Evolutionary conservation across 2,113 vertebrate genomes (phyloP).

Genomic region (Indicator indicator): DNA sequence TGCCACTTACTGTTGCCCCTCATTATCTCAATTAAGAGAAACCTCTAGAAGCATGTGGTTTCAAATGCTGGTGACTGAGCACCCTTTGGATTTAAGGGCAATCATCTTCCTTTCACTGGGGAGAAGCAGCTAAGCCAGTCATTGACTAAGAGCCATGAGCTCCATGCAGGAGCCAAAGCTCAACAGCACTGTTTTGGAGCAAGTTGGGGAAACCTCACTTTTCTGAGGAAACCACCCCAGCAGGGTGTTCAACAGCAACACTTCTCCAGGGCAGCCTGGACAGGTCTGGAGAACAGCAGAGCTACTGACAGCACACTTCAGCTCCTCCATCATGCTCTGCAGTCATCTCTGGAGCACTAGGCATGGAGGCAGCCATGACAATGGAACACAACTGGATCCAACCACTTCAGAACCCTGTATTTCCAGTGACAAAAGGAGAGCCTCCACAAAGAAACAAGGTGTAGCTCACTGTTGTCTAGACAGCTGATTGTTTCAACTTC

Average conservation of each 20-base stretch:
- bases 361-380: not conserved
- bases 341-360: not conserved
- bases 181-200: rapidly evolving
- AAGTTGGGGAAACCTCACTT: rapidly evolving
- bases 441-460: constrained; percentile 26
- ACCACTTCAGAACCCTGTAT: constrained; percentile 10
- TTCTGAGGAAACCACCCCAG: not conserved
- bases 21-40: constrained; percentile 58
- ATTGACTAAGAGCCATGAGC: not conserved
- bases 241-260: not conserved
- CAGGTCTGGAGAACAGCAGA: not conserved
- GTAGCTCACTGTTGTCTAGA: constrained; percentile 56
- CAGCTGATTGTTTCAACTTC: constrained; percentile 41
- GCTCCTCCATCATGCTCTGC: not conserved
- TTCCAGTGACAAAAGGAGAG: not conserved
- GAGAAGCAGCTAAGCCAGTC: not conserved
- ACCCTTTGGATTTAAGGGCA: not conserved
- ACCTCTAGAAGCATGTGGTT: constrained; percentile 30
- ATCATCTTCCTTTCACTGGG: not conserved
- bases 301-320: not conserved
- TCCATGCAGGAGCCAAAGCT: not conserved
- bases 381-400: not conserved
- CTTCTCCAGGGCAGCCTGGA: not conserved
- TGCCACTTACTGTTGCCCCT: constrained; percentile 21
- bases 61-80: not conserved